Evolutionary conservation across 2,113 vertebrate genomes (phyloP).

Genomic region (Macrotis lagotis): DNA sequence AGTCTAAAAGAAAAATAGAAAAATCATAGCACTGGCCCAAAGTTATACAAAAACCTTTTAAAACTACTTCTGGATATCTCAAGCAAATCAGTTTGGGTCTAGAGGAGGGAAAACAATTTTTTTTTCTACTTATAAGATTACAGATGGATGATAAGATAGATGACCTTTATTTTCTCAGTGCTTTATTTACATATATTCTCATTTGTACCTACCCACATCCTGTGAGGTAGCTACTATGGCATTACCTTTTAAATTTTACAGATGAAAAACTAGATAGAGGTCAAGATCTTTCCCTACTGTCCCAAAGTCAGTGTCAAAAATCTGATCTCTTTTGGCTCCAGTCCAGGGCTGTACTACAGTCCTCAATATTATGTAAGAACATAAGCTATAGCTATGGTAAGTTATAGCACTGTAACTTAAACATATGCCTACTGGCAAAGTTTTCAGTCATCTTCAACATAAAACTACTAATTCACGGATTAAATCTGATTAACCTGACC

Average conservation of each 20-base stretch:
- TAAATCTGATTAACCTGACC: background rate
- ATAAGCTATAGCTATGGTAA: background rate
- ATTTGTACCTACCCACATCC: background rate
- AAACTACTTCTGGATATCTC: background rate
- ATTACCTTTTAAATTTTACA: background rate
- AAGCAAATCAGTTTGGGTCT: background rate
- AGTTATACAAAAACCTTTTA: background rate
- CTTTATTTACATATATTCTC: background rate
- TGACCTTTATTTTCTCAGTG: background rate
- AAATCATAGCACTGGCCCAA: background rate
- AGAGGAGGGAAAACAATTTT: background rate
- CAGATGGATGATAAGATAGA: background rate
- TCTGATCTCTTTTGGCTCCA: background rate
- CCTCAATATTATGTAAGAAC: background rate
- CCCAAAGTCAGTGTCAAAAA: background rate
- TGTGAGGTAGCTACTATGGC: background rate
- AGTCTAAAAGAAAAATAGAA: background rate
- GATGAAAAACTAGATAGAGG: background rate
- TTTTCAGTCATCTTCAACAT: no score
- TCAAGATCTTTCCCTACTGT: background rate
- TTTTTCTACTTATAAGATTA: background rate
- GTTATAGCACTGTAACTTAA: background rate
- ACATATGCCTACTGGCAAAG: no score
- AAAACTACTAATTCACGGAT: background rate
- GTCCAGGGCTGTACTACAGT: background rate